phyloP scores from a whole-genome alignment of 2,797 vertebrate species.

The Acanthornis magna region DNA sequence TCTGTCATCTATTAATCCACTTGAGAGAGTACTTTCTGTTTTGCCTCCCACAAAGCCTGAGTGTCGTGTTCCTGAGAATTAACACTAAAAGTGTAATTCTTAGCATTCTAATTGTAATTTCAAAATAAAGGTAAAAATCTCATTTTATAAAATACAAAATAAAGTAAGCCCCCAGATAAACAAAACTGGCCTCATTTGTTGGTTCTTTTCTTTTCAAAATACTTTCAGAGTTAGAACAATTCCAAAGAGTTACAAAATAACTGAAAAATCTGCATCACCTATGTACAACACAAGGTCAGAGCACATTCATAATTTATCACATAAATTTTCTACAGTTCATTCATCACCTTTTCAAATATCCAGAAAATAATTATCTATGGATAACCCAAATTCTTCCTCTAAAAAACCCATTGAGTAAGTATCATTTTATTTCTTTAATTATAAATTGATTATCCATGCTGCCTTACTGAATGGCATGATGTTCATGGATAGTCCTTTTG shows the following conservation, averaged over 20 bases:
- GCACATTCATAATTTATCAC: neutral
- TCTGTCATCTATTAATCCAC: neutral
- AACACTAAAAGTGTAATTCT: neutral
- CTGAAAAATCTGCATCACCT: neutral
- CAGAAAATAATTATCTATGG: neutral
- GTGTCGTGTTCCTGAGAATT: neutral
- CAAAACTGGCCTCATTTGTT: neutral
- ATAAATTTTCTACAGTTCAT: neutral
- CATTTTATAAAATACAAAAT: neutral
- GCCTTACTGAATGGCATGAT: neutral
- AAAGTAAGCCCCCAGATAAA: neutral
- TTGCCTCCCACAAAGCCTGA: neutral
- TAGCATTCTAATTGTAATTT: neutral
- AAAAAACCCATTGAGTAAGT: neutral
- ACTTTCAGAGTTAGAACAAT: neutral
- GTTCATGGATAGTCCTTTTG: neutral
- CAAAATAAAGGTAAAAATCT: neutral
- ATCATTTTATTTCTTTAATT: neutral
- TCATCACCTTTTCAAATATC: neutral
- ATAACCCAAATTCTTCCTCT: neutral
- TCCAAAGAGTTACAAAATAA: neutral
- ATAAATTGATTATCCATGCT: neutral
- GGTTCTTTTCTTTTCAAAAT: neutral
- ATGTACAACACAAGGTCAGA: neutral
- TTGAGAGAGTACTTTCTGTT: neutral